phyloP scores from a whole-genome alignment of 53 echinoderm and acorn worm species.

The Antedon mediterranea region DNA sequence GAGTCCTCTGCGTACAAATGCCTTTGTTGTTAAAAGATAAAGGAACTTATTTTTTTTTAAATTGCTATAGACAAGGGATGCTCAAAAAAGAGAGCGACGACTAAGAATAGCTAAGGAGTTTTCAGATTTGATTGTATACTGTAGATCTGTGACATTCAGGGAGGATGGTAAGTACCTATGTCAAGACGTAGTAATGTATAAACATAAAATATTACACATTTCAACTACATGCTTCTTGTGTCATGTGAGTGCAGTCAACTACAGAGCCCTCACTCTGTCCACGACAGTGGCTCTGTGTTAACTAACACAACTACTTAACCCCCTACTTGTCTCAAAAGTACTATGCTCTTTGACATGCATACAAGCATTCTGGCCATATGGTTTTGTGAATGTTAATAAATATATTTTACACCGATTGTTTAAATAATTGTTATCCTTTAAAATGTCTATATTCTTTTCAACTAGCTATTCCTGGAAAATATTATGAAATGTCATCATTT shows the following conservation, averaged over 20 bases:
- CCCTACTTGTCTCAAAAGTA: too few species aligned
- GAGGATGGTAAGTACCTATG: constrained; percentile 56
- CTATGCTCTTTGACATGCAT: too few species aligned
- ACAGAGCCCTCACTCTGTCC: too few species aligned
- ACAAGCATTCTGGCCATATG: too few species aligned
- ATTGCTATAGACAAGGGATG: constrained; percentile 29
- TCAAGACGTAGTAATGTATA: too few species aligned
- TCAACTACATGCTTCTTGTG: too few species aligned
- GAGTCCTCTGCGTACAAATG: not conserved
- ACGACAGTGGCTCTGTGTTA: too few species aligned
- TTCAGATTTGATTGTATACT: constrained; percentile 90
- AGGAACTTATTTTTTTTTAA: not conserved
- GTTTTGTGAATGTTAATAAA: too few species aligned
- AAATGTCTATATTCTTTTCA: not conserved
- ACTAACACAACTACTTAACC: too few species aligned
- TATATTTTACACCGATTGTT: not conserved
- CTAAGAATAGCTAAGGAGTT: constrained; percentile 93
- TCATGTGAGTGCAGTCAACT: too few species aligned
- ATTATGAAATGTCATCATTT: constrained; percentile 99
- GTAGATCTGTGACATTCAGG: constrained; percentile 80
- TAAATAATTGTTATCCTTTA: not conserved
- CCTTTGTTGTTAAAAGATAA: not conserved
- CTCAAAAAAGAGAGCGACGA: constrained; percentile 52
- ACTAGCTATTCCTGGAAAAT: constrained; percentile 58
- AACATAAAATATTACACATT: too few species aligned